phyloP scores from a whole-genome alignment of 2,113 vertebrate species.

The Polypterus bichir region DNA sequence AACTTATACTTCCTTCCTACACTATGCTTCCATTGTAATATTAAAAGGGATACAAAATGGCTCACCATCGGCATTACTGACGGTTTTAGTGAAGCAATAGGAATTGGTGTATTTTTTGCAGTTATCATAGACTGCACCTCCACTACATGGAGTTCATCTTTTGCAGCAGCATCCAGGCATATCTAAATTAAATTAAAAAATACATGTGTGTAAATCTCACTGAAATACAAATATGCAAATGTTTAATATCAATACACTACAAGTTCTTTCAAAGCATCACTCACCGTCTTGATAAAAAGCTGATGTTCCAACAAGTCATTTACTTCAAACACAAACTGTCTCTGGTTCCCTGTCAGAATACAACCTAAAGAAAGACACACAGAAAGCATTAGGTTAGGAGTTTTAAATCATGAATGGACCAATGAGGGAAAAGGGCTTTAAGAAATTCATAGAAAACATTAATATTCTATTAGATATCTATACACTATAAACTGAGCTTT shows the following conservation, averaged over 20 bases:
- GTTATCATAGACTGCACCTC: constrained; percentile 28
- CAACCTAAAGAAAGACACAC: constrained; percentile 27
- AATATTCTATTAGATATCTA: no score
- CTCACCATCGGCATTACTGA: constrained; percentile 40
- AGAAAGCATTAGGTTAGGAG: no score
- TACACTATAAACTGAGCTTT: no score
- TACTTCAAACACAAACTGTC: constrained; percentile 28
- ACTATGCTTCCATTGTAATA: no score
- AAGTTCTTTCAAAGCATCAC: not conserved
- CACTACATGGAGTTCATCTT: constrained; percentile 41
- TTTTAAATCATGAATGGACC: no score
- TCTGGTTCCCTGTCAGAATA: constrained; percentile 20
- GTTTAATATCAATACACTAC: no score
- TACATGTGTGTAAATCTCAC: no score
- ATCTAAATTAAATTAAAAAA: constrained; percentile 23
- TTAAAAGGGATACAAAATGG: not conserved
- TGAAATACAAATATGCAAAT: no score
- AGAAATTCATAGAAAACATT: no score
- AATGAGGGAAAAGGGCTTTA: no score
- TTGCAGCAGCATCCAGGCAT: constrained; percentile 31
- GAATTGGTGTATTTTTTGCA: constrained; percentile 12
- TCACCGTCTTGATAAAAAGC: constrained; percentile 39
- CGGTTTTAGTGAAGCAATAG: constrained; percentile 30
- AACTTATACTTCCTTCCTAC: no score
- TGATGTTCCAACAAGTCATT: constrained; percentile 40